phyloP scores from a whole-genome alignment of 2,113 vertebrate species.

The Cyrtonyx montezumae region DNA sequence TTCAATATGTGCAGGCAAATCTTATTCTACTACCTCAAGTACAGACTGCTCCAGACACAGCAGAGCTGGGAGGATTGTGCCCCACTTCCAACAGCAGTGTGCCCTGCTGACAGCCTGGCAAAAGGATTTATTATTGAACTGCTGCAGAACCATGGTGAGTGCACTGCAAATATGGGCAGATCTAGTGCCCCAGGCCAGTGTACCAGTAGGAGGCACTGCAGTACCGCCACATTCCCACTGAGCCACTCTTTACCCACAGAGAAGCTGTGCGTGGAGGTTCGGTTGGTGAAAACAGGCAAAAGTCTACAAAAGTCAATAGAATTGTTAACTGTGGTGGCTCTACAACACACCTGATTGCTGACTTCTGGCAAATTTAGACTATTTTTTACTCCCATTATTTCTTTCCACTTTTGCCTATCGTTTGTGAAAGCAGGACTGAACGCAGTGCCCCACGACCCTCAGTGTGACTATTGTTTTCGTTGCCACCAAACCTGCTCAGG shows the following conservation, averaged over 20 bases:
- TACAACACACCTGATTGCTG: background rate
- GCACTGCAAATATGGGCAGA: background rate
- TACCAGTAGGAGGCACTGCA: background rate
- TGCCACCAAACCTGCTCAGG: background rate
- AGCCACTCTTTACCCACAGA: rapidly evolving
- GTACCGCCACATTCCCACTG: rapidly evolving
- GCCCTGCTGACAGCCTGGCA: background rate
- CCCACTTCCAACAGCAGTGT: background rate
- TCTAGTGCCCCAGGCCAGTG: rapidly evolving
- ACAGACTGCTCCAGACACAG: background rate
- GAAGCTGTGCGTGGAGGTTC: rapidly evolving
- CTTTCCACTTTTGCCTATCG: background rate
- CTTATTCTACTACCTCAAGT: background rate
- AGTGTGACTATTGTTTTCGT: background rate
- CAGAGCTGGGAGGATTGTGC: background rate
- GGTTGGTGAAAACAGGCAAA: background rate
- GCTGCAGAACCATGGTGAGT: background rate
- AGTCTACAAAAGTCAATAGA: background rate
- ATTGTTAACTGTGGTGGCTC: background rate
- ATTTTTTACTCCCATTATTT: background rate
- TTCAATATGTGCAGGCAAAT: background rate
- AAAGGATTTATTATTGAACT: background rate
- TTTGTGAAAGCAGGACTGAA: background rate
- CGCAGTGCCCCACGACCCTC: rapidly evolving
- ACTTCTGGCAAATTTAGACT: background rate